These are phyloP conservation scores for Olivierus martensii DNA, from an alignment of 1,140 invertebrate species.

Conservation along the genomic window DNA sequence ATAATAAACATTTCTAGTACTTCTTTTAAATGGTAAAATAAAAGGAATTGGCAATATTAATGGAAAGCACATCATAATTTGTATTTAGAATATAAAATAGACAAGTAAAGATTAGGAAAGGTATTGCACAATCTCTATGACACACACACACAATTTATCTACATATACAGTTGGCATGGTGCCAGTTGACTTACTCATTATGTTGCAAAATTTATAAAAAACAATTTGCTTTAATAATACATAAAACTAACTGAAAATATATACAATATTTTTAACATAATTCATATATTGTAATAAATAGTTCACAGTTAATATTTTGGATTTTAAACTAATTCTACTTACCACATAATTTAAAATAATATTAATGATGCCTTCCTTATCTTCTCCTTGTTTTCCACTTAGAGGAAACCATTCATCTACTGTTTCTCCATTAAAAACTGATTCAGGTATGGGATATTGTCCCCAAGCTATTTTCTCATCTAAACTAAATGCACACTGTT, in stretches of 20 bases:
- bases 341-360: slow-evolving; percentile 37
- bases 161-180: no score
- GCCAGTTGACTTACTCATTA: no score
- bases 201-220: no score
- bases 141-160: no score
- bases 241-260: no score
- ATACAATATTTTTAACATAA: no score
- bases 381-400: slow-evolving; percentile 83
- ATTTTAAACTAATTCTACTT: background rate
- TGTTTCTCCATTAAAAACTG: slow-evolving; percentile 70
- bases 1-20: background rate
- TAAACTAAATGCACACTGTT: slow-evolving; percentile 73
- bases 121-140: no score
- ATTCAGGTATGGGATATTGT: slow-evolving; percentile 57
- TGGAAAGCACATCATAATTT: background rate
- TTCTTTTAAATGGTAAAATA: background rate
- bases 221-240: no score
- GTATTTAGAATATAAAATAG: no score
- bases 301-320: background rate
- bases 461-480: slow-evolving; percentile 92
- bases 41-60: background rate
- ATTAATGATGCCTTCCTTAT: slow-evolving; percentile 66
- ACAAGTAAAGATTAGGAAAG: no score
- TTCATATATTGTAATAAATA: no score
- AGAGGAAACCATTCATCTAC: slow-evolving; percentile 87